Conservation (phyloP, 2,113 vertebrate species). For the Passer domesticus region DNA sequence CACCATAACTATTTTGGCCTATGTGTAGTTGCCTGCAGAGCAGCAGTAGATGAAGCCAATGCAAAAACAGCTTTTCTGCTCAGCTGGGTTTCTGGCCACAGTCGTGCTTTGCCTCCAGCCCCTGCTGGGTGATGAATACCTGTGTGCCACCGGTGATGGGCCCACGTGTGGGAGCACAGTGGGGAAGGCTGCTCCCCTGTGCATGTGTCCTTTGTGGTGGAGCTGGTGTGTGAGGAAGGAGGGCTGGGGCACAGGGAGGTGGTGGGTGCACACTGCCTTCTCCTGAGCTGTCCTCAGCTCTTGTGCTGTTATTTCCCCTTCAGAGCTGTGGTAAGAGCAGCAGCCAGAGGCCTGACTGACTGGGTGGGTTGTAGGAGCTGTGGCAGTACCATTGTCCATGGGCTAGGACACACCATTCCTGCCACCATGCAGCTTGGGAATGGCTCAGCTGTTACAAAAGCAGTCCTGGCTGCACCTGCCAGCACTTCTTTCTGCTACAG, state of each 20-base stretch:
- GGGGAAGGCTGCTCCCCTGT: neutral
- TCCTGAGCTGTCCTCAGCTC: neutral
- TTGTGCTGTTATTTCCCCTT: neutral
- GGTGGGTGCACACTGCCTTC: neutral
- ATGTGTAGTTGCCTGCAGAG: neutral
- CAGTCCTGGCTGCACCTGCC: neutral
- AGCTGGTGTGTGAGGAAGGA: neutral
- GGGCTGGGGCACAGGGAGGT: neutral
- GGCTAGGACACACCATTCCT: neutral
- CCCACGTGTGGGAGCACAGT: fast-evolving
- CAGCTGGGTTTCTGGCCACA: neutral
- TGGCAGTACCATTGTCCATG: neutral
- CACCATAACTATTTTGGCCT: neutral
- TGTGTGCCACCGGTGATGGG: neutral
- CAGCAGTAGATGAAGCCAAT: neutral
- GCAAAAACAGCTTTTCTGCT: neutral
- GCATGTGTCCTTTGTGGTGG: neutral
- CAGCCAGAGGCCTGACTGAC: neutral
- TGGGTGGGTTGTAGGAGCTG: neutral
- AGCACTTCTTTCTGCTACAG: neutral
- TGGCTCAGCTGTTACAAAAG: neutral
- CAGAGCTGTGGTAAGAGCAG: neutral
- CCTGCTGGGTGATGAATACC: neutral
- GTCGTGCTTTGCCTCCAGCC: neutral
- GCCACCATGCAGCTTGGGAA: neutral